phyloP scores from a whole-genome alignment of 2,888 invertebrate genomes.

The Noctua fimbriata region DNA sequence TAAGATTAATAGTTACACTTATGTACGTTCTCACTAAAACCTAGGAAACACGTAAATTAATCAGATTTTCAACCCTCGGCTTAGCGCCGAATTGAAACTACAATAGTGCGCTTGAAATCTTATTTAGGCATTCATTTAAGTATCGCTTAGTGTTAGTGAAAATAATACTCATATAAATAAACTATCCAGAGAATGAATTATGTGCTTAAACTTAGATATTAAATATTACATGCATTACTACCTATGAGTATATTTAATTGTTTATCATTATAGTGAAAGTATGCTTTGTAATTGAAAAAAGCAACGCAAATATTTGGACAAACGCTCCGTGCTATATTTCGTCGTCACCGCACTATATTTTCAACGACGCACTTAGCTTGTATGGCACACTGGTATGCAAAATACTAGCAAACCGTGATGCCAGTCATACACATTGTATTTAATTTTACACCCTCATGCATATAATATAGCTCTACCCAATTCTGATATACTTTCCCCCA shows the following conservation, averaged over 20 bases:
- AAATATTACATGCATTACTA: not conserved
- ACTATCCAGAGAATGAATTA: no score
- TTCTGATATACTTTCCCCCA: constrained; percentile 23
- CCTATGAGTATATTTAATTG: not conserved
- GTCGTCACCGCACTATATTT: not conserved
- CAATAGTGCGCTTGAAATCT: no score
- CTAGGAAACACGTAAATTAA: no score
- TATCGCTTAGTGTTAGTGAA: not conserved
- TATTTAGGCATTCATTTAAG: no score
- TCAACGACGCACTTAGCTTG: not conserved
- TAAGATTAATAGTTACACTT: no score
- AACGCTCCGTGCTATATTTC: no score
- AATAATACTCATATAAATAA: not conserved
- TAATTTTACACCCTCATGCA: not conserved
- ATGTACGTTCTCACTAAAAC: no score
- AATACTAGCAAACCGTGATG: not conserved
- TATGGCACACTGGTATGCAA: not conserved
- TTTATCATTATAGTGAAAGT: not conserved
- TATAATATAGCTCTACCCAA: not conserved
- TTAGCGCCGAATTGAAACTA: no score
- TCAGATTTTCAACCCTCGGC: no score
- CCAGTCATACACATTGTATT: not conserved
- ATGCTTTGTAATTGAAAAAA: not conserved
- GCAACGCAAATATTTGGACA: not conserved
- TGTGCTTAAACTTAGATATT: not conserved